Evolutionary conservation across 2,797 vertebrate species (phyloP).

Genomic region (Coendou prehensilis): DNA sequence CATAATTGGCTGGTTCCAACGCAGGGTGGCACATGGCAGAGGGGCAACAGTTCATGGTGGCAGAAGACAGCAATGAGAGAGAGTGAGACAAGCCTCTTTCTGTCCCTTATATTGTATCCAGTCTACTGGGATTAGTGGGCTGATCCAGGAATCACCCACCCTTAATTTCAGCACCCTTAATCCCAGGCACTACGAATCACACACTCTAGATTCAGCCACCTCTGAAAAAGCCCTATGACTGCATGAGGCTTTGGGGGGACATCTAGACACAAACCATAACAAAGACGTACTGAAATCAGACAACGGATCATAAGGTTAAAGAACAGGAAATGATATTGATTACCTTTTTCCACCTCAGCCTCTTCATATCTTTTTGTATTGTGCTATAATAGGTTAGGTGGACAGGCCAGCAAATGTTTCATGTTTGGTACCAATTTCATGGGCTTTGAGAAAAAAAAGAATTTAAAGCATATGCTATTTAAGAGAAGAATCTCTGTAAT

Average conservation of each 20-base stretch:
- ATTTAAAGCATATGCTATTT: slow-evolving; percentile 60
- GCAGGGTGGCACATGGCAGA: neutral
- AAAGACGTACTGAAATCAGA: slow-evolving; percentile 81
- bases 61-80: neutral
- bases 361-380: slow-evolving; percentile 81
- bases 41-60: neutral
- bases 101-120: neutral
- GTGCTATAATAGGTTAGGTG: slow-evolving; percentile 83
- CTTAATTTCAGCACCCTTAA: neutral
- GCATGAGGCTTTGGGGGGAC: neutral
- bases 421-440: slow-evolving; percentile 81
- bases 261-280: neutral
- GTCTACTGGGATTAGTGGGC: neutral
- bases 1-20: neutral
- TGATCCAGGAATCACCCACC: neutral
- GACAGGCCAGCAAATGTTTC: slow-evolving; percentile 79
- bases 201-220: neutral
- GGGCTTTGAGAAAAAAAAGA: slow-evolving; percentile 76
- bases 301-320: slow-evolving; percentile 82
- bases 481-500: slow-evolving; percentile 67
- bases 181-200: neutral
- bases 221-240: neutral
- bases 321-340: slow-evolving; percentile 80
- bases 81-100: neutral
- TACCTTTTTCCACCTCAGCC: slow-evolving; percentile 81